These are phyloP conservation scores for Picus viridis DNA, from an alignment of 2,797 vertebrate genomes.

Conservation along the genomic window DNA sequence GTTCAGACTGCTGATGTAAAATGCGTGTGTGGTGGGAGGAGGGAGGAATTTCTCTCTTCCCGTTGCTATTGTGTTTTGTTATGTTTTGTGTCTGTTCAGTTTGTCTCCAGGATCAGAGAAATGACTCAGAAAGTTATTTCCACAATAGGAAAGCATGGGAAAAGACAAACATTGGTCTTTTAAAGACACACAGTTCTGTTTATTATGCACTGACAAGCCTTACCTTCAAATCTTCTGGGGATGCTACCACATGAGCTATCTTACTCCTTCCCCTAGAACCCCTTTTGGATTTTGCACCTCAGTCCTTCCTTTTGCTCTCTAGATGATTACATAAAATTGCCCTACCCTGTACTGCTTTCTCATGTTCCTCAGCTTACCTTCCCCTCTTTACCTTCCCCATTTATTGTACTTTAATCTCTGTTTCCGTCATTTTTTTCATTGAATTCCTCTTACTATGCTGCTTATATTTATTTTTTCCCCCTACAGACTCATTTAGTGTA, in stretches of 20 bases:
- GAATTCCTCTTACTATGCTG: not conserved
- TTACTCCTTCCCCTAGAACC: not conserved
- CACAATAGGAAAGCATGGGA: constrained; percentile 69
- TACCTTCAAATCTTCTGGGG: not conserved
- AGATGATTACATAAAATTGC: not conserved
- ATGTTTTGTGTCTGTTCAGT: constrained; percentile 48
- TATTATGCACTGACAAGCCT: not conserved
- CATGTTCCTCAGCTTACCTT: not conserved
- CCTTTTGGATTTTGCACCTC: not conserved
- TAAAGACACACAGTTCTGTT: constrained; percentile 47
- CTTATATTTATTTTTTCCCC: not conserved
- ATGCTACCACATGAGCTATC: not conserved
- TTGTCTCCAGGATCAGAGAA: constrained; percentile 68
- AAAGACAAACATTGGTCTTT: constrained; percentile 61
- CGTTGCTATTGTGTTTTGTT: constrained; percentile 47
- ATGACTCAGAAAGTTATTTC: constrained; percentile 69
- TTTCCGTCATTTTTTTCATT: not conserved
- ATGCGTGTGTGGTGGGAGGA: not conserved
- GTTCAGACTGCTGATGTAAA: not conserved
- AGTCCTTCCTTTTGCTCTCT: not conserved
- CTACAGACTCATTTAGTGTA: not conserved
- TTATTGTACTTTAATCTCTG: not conserved
- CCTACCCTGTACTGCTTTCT: not conserved
- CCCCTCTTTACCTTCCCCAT: not conserved
- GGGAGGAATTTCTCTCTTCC: constrained; percentile 47